Evolutionary conservation across 1,140 invertebrate species (phyloP).

Genomic region (Nasonia longicornis): DNA sequence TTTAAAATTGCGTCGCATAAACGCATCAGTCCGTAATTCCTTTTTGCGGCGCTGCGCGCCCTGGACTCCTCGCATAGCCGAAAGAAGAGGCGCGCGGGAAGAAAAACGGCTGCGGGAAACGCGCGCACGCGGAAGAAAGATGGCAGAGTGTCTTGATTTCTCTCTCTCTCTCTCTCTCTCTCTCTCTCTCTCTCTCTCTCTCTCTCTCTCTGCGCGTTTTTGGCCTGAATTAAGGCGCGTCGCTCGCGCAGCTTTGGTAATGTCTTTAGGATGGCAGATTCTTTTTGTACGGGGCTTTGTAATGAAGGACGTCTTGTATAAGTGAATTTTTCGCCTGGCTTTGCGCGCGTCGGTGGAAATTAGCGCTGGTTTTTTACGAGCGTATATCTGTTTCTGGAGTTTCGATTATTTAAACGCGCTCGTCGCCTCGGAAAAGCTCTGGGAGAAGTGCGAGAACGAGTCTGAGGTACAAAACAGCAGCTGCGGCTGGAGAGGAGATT

Average conservation of each 20-base stretch:
- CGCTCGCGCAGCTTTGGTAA: not conserved
- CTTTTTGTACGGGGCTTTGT: not conserved
- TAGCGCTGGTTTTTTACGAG: not conserved
- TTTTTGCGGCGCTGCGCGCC: constrained; percentile 21
- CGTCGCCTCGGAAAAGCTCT: no score
- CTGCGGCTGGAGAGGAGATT: no score
- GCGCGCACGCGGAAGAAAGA: not conserved
- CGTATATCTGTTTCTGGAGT: not conserved
- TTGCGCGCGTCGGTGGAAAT: not conserved
- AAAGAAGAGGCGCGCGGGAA: not conserved
- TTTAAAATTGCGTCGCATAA: constrained; percentile 57
- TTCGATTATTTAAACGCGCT: not conserved
- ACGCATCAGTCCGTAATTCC: constrained; percentile 49
- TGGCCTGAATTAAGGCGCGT: not conserved
- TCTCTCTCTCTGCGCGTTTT: not conserved
- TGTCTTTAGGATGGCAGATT: not conserved
- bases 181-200: no score
- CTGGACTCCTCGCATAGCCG: not conserved
- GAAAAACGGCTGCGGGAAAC: not conserved
- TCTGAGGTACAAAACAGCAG: not conserved
- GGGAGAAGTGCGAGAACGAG: no score
- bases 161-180: not conserved
- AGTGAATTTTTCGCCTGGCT: not conserved
- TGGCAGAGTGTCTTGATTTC: not conserved
- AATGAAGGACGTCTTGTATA: not conserved